A percentile compares a stretch with the other conserved stretches of the same genome.
These are phyloP conservation scores for Spinus pinus DNA, from an alignment of 2,797 vertebrate genomes.

Conservation along the genomic window DNA sequence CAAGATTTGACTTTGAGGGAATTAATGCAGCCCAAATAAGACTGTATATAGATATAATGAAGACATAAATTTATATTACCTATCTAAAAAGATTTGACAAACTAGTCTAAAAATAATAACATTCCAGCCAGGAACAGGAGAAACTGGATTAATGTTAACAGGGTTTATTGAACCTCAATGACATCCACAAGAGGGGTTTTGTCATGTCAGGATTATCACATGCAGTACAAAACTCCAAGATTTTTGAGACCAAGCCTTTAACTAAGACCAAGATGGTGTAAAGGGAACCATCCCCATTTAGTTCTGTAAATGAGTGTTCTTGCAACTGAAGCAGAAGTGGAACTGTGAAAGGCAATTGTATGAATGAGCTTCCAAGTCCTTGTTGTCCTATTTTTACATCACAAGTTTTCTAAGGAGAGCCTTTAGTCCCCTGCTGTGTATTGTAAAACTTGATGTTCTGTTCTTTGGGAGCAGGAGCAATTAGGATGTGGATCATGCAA, in stretches of 20 bases:
- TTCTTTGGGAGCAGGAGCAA: conserved; percentile 24
- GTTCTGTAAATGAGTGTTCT: neutral
- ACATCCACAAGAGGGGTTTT: neutral
- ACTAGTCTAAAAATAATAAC: neutral
- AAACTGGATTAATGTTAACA: neutral
- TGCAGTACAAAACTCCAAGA: neutral
- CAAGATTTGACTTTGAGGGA: neutral
- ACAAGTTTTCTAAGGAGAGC: conserved; percentile 5
- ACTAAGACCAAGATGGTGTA: neutral
- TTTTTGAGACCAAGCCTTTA: neutral
- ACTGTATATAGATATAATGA: neutral
- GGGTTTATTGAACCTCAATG: neutral
- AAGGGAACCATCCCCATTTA: neutral
- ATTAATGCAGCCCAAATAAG: neutral
- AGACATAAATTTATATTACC: neutral
- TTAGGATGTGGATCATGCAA: conserved; percentile 31
- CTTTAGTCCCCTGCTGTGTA: neutral
- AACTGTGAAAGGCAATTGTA: neutral
- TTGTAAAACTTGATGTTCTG: conserved; percentile 7
- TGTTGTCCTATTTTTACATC: conserved; percentile 10
- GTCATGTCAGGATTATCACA: fast-evolving
- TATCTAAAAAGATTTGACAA: neutral
- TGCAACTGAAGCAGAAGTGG: neutral
- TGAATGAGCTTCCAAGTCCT: conserved; percentile 17
- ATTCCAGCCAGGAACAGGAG: neutral